Base-by-base conservation (phyloP, 1,140 invertebrate genomes). In the Saccostrea cuccullata region DNA sequence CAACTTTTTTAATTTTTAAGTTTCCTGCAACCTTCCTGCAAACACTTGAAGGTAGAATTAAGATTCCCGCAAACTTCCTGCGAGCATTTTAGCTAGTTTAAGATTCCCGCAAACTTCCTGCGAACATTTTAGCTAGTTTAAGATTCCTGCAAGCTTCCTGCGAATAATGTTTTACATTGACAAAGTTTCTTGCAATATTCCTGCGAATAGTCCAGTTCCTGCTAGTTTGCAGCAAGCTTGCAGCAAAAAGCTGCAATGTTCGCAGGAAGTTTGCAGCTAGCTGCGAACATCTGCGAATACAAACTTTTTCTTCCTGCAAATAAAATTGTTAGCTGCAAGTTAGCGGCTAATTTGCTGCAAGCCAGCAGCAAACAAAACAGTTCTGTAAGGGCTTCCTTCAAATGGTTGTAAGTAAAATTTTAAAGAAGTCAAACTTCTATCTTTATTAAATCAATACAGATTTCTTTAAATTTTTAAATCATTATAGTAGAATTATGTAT, bases 321-420 rank as follows among this genome's bases (percentile, higher is more conserved):
- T 20, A 12, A 60, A 60, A 60, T 60, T 60, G 58, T 60, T 60
- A 60, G 13, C 58, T 60, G 58, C 13, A 60, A 60, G 20, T 13
- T 67, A 17, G 23, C 15, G 17, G 60, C 23, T 17, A 67, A 23
- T 67, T 67, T 67, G 26, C 67, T 23, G 23, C 23, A 73, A 73
- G 67, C 6, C 23, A 30, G 26, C 67, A 20, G 67, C 67, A 73
- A 13, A 73, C 67, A 23, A 23, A 5, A 26, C 23, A 26, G 67
- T 73, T 73, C 26, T 20, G 67, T 73, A 73, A 73, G 67, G 67
- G 67, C n/a, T n/a, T n/a, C n/a, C n/a, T n/a, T n/a, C n/a, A n/a
- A n/a, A n/a, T n/a, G n/a, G n/a, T n/a, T n/a, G n/a, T n/a, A n/a
- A n/a, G n/a, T n/a, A n/a, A n/a, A n/a, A n/a, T n/a, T n/a, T n/a